Evolutionary conservation across 2,113 vertebrate genomes (phyloP), one percentile per base, ranked within the genome.

Genomic region (Crotophaga sulcirostris): DNA sequence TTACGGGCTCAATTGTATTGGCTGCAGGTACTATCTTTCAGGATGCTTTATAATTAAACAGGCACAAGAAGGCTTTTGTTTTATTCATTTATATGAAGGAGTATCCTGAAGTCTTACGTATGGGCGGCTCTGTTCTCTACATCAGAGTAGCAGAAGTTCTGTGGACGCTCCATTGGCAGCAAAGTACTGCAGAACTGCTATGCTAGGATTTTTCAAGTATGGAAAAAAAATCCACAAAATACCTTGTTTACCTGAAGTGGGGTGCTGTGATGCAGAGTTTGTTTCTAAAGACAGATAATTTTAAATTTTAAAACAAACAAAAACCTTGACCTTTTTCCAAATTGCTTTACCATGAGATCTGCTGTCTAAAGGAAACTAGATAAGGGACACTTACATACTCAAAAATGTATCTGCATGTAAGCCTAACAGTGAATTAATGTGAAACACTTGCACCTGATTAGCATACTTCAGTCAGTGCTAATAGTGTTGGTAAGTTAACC

Each of bases 1-100:
- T 95, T 99, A 87, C 97, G 99, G 66, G 99, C 99, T 15, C 98
- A 98, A 52, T 72, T 99, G 42, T 98, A 99, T 93, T 99, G 99
- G 99, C 97, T 99, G 42, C 99, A 99, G 99, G 99, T 99, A 97
- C 77, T 4, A 9, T 8, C 66, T 33, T 67, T 42, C 13, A 13
- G 84, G 13, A 0, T 67, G 76, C 3, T 79, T 52, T 73, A 2
- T 24, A 98, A 96, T 98, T 92, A 97, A 99, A 86, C 44, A 28
- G 21, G 6, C 24, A 14, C 5, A 5, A 29, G 0, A 40, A 58
- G 11, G n/a, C 34, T 66, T 59, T 33, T 26, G 4, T 42, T 87
- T 47, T 25, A 42, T 11, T 74, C 1, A 16, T 33, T 64, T 49
- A 1, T 34, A 15, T 33, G 36, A 33, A 56, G 21, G n/a, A 44